These are phyloP conservation scores for Urechis unicinctus DNA, from an alignment of 2,888 invertebrate species.

Conservation along the genomic window DNA sequence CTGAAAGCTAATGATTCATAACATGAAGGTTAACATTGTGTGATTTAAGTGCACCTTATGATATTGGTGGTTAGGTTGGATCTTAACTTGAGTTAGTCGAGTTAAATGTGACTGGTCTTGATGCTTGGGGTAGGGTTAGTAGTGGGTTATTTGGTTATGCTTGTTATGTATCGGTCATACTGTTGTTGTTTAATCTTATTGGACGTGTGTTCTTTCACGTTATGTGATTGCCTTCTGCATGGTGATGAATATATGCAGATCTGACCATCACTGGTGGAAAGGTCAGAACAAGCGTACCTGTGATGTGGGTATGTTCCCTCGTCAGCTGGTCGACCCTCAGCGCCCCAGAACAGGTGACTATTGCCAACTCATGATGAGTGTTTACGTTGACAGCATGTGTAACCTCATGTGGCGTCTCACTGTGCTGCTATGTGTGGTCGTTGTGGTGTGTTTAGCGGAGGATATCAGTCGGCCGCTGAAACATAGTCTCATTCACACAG, in stretches of 20 bases:
- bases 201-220: too few relatives aligned
- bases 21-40: too few relatives aligned
- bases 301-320: slow-evolving; percentile 83
- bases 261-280: slow-evolving; percentile 89
- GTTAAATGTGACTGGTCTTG: too few relatives aligned
- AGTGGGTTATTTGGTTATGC: too few relatives aligned
- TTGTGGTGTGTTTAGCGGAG: slow-evolving; percentile 43
- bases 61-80: too few relatives aligned
- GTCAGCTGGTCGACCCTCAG: slow-evolving; percentile 66
- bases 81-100: too few relatives aligned
- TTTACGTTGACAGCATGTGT: neutral
- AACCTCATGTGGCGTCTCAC: too few relatives aligned
- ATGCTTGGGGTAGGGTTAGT: too few relatives aligned
- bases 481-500: slow-evolving; percentile 77
- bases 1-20: neutral
- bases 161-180: too few relatives aligned
- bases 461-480: slow-evolving; percentile 74
- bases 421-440: neutral
- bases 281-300: slow-evolving; percentile 88
- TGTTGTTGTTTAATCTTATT: too few relatives aligned
- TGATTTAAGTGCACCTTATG: too few relatives aligned
- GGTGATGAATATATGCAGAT: slow-evolving; percentile 56
- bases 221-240: too few relatives aligned
- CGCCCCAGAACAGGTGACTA: slow-evolving; percentile 58
- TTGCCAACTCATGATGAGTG: neutral